These are phyloP conservation scores for Gadus macrocephalus DNA, from an alignment of 2,113 vertebrate genomes.

Conservation along the genomic window DNA sequence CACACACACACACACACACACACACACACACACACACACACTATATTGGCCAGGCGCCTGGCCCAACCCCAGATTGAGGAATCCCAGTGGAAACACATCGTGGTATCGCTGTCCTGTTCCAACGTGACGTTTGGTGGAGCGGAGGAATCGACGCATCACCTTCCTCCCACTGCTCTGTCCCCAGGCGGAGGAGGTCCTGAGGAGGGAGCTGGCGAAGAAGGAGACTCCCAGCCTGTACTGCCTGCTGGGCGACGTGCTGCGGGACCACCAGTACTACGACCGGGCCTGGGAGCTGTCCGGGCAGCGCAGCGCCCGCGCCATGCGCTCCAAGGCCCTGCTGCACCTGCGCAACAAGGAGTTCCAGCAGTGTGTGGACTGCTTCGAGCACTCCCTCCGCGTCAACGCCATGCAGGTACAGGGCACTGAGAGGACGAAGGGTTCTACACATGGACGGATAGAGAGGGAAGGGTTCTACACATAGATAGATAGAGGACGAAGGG, in stretches of 20 bases:
- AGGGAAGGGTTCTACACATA: too few species aligned
- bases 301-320: constrained; percentile 84
- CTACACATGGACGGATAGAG: too few species aligned
- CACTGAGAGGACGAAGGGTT: too few species aligned
- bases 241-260: constrained; percentile 89
- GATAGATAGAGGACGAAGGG: too few species aligned
- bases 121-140: background rate
- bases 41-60: too few species aligned
- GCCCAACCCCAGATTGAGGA: too few species aligned
- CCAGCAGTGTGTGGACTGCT: constrained; percentile 83
- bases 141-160: too few species aligned
- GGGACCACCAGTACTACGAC: constrained; percentile 85
- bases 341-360: constrained; percentile 83
- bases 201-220: constrained; percentile 85
- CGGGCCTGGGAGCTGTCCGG: constrained; percentile 90
- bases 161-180: background rate
- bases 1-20: too few species aligned
- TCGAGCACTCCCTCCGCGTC: constrained; percentile 83
- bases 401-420: constrained; percentile 87
- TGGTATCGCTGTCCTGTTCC: background rate
- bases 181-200: constrained; percentile 90
- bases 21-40: too few species aligned
- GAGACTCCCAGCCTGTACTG: constrained; percentile 86
- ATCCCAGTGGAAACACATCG: too few species aligned
- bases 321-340: constrained; percentile 91